phyloP scores from a whole-genome alignment of 2,797 vertebrate genomes.

The Leucoraja ocellata region DNA sequence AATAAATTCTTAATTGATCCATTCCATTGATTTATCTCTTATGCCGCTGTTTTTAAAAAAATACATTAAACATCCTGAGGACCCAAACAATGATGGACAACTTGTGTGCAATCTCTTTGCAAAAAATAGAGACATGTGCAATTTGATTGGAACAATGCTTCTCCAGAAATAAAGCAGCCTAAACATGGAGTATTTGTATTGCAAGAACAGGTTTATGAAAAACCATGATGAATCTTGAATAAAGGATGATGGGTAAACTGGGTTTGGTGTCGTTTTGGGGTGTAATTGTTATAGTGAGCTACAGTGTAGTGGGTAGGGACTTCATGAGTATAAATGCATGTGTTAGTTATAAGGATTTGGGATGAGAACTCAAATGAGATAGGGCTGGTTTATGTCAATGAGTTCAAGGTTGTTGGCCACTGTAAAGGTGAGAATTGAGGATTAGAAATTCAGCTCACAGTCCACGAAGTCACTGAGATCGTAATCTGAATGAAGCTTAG shows the following conservation, averaged over 20 bases:
- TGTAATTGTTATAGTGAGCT: neutral
- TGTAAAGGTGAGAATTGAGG: neutral
- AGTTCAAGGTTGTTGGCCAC: neutral
- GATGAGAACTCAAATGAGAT: neutral
- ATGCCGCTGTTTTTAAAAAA: neutral
- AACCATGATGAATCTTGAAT: neutral
- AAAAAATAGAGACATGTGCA: no score
- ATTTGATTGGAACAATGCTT: neutral
- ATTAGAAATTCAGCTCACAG: neutral
- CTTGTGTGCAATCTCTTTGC: neutral
- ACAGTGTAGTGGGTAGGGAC: neutral
- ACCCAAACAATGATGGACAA: neutral
- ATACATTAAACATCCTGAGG: neutral
- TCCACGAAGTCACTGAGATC: neutral
- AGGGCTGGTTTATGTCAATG: neutral
- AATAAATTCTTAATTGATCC: neutral
- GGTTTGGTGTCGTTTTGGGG: neutral
- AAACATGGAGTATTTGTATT: neutral
- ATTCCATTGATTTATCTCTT: neutral
- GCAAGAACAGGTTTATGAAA: neutral
- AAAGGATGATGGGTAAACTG: neutral
- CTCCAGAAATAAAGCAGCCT: neutral
- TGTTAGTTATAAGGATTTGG: neutral
- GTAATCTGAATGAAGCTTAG: neutral
- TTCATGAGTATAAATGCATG: neutral